Conservation (phyloP, 35 echinoderm and acorn worm species). For the Stichopus chloronotus region DNA sequence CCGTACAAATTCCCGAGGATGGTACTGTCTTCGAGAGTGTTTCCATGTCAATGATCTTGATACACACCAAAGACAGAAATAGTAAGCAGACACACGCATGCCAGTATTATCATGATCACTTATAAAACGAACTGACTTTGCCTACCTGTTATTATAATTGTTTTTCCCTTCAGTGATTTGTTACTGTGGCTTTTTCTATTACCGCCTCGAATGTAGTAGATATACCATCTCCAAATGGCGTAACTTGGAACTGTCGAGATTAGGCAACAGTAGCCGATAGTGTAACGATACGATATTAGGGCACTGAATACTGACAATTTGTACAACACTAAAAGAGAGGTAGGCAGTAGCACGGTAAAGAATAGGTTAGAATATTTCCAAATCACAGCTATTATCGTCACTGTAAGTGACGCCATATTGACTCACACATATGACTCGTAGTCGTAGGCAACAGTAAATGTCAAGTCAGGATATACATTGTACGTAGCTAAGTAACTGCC, state of each 20-base stretch:
- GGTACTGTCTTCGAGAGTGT: too few relatives aligned
- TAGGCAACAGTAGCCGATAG: neutral
- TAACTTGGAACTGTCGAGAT: neutral
- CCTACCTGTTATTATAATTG: conserved; percentile 45
- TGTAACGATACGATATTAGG: neutral
- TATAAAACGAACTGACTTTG: too few relatives aligned
- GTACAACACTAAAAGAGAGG: neutral
- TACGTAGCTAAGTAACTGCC: too few relatives aligned
- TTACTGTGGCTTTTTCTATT: conserved; percentile 2
- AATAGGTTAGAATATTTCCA: conserved; percentile 24
- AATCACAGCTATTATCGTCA: neutral
- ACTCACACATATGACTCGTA: neutral
- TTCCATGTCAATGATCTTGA: too few relatives aligned
- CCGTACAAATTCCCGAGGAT: too few relatives aligned
- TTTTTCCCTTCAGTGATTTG: conserved; percentile 37
- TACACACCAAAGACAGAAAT: too few relatives aligned
- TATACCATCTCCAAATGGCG: neutral
- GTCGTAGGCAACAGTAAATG: too few relatives aligned
- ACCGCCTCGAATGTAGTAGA: conserved; percentile 26
- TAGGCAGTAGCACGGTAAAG: neutral
- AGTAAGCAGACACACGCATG: too few relatives aligned
- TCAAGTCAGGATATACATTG: too few relatives aligned
- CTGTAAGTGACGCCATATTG: conserved; percentile 3
- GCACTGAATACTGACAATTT: neutral
- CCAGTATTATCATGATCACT: too few relatives aligned